Base-by-base conservation (phyloP, 2,888 invertebrate genomes). In the Diarsia brunnea region DNA sequence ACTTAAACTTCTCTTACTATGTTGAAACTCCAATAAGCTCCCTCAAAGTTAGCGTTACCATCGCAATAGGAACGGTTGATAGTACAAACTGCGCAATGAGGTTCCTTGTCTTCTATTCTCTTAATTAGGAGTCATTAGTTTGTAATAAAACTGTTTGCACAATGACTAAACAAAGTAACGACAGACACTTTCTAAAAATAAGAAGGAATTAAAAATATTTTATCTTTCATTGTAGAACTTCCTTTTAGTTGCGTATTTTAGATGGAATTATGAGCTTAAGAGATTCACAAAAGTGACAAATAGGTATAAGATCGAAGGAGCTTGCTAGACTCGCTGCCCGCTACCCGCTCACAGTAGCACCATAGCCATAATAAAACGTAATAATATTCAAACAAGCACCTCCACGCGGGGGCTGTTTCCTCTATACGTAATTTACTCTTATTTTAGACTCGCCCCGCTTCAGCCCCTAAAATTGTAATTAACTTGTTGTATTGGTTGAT, bases 391-490 rank as follows among this genome's bases (percentile, higher is more conserved):
- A 71, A 81, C 69, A 79, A 53, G 31, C 60, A 71, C 19, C n/a
- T 73, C 31, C 8, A 73, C 67, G 64, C 64, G n/a, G 27, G 68
- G 63, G 49, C 71, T 65, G n/a, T 47, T 75, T 70, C 61, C 53
- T 64, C 31, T 65, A 27, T 65, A 38, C 65, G 60, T 73, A 75
- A 87, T 78, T 72, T 65, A 70, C 75, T 76, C 75, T 65, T 73
- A 78, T 60, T 71, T 67, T 24, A 19, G 51, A 38, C 60, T 69
- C 69, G 14, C 27, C 49, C 63, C 60, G 49, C 38, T 49, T 38
- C 47, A 60, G 14, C 60, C 69, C 72, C 60, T 69, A 66, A 76
- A 78, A 85, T 78, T 83, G 64, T 85, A 87, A 87, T 87, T 87
- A 88, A 75, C 83, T 75, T 77, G 78, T 81, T 74, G 66, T 66